phyloP scores from a whole-genome alignment of 2,888 invertebrate species.

The Conops quadrifasciatus region DNA sequence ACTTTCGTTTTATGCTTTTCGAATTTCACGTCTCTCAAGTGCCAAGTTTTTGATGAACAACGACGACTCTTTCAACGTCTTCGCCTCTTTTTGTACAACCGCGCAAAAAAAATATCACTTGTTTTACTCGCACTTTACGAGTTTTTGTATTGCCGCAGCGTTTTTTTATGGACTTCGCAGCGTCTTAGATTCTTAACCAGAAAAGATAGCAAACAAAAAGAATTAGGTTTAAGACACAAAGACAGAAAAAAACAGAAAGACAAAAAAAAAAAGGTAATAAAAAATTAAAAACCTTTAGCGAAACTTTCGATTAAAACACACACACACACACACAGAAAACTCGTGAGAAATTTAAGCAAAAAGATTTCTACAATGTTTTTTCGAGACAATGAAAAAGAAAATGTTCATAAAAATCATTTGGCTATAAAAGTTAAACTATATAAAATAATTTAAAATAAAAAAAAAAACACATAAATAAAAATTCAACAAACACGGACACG shows the following conservation, averaged over 20 bases:
- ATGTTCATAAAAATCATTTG: not conserved
- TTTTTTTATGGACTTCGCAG: slow-evolving; percentile 4
- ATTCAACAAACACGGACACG: too few species aligned
- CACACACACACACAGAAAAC: too few species aligned
- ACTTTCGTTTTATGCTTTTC: not conserved
- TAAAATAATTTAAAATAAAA: too few species aligned
- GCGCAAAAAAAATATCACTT: too few species aligned
- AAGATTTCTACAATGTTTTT: not conserved
- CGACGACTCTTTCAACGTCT: too few species aligned
- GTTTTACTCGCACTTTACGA: not conserved
- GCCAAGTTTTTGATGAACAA: not conserved
- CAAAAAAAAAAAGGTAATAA: not conserved
- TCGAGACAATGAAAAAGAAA: not conserved
- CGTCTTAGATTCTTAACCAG: not conserved
- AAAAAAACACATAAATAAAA: too few species aligned
- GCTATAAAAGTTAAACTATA: too few species aligned
- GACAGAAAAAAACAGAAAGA: not conserved
- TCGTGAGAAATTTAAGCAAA: not conserved
- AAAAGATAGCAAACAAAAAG: not conserved
- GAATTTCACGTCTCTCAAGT: not conserved
- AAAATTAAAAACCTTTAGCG: not conserved
- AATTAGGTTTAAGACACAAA: too few species aligned
- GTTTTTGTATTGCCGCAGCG: not conserved
- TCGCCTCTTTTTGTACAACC: too few species aligned
- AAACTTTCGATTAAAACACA: not conserved